Evolutionary conservation across 2,113 vertebrate genomes (phyloP), one percentile per base, ranked within the genome.

Genomic region (Kryptolebias marmoratus): DNA sequence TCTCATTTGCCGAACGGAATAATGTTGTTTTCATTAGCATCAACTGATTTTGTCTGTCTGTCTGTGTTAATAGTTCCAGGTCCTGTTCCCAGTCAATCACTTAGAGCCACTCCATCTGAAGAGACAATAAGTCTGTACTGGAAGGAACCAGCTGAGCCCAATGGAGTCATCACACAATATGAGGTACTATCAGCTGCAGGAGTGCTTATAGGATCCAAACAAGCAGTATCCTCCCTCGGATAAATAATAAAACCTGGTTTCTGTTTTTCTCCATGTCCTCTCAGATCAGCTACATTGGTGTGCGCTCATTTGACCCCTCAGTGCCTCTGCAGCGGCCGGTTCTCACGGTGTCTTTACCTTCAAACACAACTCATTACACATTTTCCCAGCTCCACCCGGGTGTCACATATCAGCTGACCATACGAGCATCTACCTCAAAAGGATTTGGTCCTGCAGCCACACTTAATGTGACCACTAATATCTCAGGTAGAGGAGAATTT

Each of bases 91-190:
- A 94, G 91, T 76, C 94, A 94, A 85, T 98, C 97, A 0, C 90
- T 98, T 58, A 96, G 95, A 90, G 97, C 97, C 87, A 97, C 95
- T 57, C 96, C 96, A n/a, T 98, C 96, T 88, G 98, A 99, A 93
- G 98, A 99, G 87, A 95, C 95, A 75, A 98, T 99, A 88, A 96
- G 95, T 68, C 93, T 99, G 71, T 95, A 96, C 82, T 99, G 98
- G 98, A 98, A 97, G 83, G 97, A 99, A 77, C 98, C 98, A 27
- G 44, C 95, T 68, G 97, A 99, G 86, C 96, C 97, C 89, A 99
- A 99, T 70, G 98, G 98, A 76, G 88, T 98, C 88, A 97, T 99
- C 92, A 98, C 96, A 75, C 96, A 98, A 62, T 99, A 98, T 86
- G 97, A 99, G 97, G 98, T 98, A 96, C 68, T 67, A 14, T 48